Evolutionary conservation across 2,888 invertebrate species (phyloP).

Genomic region (Microplitis deprimator): DNA sequence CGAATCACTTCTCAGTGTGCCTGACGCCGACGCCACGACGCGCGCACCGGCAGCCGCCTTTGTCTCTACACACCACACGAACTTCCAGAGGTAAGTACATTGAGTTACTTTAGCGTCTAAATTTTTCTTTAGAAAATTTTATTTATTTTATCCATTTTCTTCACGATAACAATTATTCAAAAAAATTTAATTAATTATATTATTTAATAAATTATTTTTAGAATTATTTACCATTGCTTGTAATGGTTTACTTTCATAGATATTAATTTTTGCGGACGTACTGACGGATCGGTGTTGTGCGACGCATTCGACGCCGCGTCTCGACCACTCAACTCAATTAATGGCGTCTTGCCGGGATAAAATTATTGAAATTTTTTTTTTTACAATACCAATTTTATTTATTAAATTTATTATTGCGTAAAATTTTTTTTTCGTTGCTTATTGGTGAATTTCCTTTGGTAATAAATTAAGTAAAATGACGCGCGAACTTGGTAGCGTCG

Average conservation of each 20-base stretch:
- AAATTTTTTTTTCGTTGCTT: constrained; percentile 9
- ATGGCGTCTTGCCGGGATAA: constrained; percentile 40
- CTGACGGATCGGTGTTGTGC: constrained; percentile 35
- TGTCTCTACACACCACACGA: constrained; percentile 52
- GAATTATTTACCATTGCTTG: not conserved
- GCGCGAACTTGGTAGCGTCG: constrained; percentile 41
- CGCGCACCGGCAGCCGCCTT: constrained; percentile 61
- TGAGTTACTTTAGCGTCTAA: constrained; percentile 5
- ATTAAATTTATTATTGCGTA: not conserved
- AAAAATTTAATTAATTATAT: constrained; percentile 16
- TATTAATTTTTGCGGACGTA: constrained; percentile 36
- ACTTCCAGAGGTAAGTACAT: constrained; percentile 42
- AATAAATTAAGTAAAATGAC: constrained; percentile 28
- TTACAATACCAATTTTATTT: not conserved
- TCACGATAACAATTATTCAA: not conserved
- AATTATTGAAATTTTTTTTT: constrained; percentile 2
- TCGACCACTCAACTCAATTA: constrained; percentile 31
- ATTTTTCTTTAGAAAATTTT: constrained; percentile 11
- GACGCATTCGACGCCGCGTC: constrained; percentile 42
- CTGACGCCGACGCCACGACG: constrained; percentile 52
- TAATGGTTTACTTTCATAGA: constrained; percentile 35
- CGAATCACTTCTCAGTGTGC: constrained; percentile 38
- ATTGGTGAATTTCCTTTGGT: not conserved
- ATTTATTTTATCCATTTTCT: constrained; percentile 25
- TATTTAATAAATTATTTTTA: constrained; percentile 6